Conservation (phyloP, 2,113 vertebrate species). For the Hippolais icterina region DNA sequence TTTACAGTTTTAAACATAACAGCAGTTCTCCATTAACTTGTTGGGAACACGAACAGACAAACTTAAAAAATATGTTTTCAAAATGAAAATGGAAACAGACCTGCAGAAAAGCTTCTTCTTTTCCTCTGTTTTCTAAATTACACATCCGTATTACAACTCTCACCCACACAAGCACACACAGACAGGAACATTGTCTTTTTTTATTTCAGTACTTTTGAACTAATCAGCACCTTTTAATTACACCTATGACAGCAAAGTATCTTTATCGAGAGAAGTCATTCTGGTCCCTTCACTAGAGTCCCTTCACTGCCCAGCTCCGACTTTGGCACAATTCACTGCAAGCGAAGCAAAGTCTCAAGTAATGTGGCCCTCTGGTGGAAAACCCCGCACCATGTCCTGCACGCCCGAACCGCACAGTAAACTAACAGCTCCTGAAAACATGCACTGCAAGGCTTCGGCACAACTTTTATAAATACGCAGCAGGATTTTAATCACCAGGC, state of each 20-base stretch:
- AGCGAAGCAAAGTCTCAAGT: conserved; percentile 78
- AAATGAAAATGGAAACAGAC: not conserved
- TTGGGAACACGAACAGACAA: not conserved
- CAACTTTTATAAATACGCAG: conserved; percentile 49
- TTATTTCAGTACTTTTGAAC: not conserved
- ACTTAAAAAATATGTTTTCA: not conserved
- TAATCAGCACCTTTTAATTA: conserved; percentile 45
- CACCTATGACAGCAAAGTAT: conserved; percentile 29
- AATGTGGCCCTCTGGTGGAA: conserved; percentile 98
- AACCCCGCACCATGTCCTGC: conserved; percentile 66
- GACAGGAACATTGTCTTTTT: not conserved
- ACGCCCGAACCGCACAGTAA: conserved; percentile 50
- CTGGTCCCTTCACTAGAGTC: conserved; percentile 61
- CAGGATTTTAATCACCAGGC: conserved; percentile 52
- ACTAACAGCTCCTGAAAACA: conserved; percentile 61
- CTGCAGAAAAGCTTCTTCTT: conserved; percentile 10
- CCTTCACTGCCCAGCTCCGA: conserved; percentile 71
- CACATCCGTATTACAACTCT: not conserved
- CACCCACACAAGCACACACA: not conserved
- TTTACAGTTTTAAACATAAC: conserved; percentile 7
- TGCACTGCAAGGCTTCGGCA: conserved; percentile 53
- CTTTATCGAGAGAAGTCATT: conserved; percentile 65
- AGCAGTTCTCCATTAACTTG: not conserved
- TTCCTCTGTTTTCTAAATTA: not conserved
- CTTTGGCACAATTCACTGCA: conserved; percentile 72